A percentile compares a stretch with the other conserved stretches of the same genome.
These are phyloP conservation scores for Meles meles DNA, from an alignment of 2,113 vertebrate genomes.

Conservation along the genomic window DNA sequence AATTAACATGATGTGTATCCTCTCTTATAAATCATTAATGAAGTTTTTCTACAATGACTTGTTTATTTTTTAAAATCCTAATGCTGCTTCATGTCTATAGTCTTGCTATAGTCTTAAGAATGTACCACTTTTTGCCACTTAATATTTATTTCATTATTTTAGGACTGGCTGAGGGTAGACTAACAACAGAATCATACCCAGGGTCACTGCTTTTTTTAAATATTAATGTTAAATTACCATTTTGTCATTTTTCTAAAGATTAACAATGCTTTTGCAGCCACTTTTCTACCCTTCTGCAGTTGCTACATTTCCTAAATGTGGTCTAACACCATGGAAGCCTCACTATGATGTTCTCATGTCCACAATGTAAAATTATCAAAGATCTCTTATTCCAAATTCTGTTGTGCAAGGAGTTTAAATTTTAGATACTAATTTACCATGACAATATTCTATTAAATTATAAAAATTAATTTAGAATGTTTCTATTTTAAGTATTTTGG, in stretches of 20 bases:
- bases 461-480: constrained; percentile 36
- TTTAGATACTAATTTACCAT: background rate
- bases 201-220: constrained; percentile 26
- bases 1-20: constrained; percentile 78
- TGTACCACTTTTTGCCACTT: background rate
- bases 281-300: background rate
- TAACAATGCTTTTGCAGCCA: background rate
- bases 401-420: background rate
- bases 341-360: background rate
- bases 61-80: constrained; percentile 61
- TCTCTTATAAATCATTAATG: constrained; percentile 77
- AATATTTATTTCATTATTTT: constrained; percentile 58
- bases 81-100: constrained; percentile 48
- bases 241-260: constrained; percentile 19
- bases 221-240: constrained; percentile 9
- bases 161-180: background rate
- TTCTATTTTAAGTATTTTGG: constrained; percentile 51
- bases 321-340: background rate
- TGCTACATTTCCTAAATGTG: background rate
- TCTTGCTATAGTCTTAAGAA: constrained; percentile 57
- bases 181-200: constrained; percentile 8
- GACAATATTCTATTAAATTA: background rate
- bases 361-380: background rate
- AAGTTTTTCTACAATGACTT: constrained; percentile 66
- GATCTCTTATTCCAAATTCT: constrained; percentile 21